Base-by-base conservation (phyloP, 2,888 invertebrate genomes). In the Maniola hyperantus region DNA sequence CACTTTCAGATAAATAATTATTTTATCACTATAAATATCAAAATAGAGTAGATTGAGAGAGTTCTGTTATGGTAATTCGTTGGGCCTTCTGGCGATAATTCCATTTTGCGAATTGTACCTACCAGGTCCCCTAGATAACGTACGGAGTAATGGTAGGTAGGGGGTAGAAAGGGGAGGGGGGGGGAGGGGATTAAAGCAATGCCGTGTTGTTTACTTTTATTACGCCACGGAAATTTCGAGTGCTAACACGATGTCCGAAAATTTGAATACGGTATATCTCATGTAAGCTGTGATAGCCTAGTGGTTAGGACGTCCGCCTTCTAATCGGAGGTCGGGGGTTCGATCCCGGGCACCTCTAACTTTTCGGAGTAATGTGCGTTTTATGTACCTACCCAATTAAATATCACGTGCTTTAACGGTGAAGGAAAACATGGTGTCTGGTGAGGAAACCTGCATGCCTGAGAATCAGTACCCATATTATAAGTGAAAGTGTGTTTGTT, bases 201-300 rank as follows among this genome's bases (percentile, higher is more conserved):
- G 78, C 55, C 44, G 10, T 70, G 76, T 76, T 83, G 79, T 82
- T 82, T 82, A 81, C 82, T 82, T 77, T 74, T 72, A 71, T 67
- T 71, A 69, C 63, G 64, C 36, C 59, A 58, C 53, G 34, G 59
- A 54, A 62, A 62, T 62, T 62, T 62, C 13, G 58, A 65, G 64
- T 50, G 58, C 36, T 15, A 2, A 26, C 48, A 11, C 48, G 33
- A 33, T 51, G 10, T 0, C 0, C 2, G 5, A n/a, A 33, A 53
- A 33, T 13, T 46, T 61, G 51, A 34, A 51, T 61, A 42, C 18
- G 64, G 55, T 18, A 51, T 20, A 6, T 64, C 8, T 8, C 10
- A 46, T 33, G 33, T 11, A 15, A 39, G 2, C 7, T 51, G n/a
- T 42, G 1, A 13, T 42, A 11, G 13, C 13, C 5, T 42, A 42